phyloP scores from a whole-genome alignment of 2,888 invertebrate species.

The Tortrix viridana region DNA sequence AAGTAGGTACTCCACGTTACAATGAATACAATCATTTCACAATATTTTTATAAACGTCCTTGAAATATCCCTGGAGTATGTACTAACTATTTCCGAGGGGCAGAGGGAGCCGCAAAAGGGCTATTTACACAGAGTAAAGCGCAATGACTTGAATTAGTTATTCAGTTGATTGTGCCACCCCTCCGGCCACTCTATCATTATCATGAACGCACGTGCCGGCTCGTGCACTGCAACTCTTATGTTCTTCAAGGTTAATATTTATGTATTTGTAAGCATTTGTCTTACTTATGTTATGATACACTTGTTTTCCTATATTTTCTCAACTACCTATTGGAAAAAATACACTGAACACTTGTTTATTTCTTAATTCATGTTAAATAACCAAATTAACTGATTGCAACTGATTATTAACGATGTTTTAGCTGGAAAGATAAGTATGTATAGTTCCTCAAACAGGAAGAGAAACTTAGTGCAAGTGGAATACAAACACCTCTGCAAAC shows the following conservation, averaged over 20 bases:
- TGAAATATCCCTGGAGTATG: conserved; percentile 54
- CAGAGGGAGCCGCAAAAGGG: conserved; percentile 72
- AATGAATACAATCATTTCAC: conserved; percentile 47
- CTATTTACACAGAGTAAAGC: conserved; percentile 68
- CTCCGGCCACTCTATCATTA: conserved; percentile 81
- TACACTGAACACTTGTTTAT: no score
- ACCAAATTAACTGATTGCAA: no score
- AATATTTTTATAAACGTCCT: conserved; percentile 68
- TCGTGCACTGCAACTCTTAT: conserved; percentile 65
- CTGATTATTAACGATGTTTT: background rate
- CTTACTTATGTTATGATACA: background rate
- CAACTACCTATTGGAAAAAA: no score
- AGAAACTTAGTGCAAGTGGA: conserved; percentile 22
- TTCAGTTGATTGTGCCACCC: conserved; percentile 80
- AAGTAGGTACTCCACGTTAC: conserved; percentile 21
- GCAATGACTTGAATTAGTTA: conserved; percentile 82
- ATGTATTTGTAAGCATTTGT: conserved; percentile 46
- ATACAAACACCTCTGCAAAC: conserved; percentile 19
- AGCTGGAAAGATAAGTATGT: background rate
- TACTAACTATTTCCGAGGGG: conserved; percentile 50
- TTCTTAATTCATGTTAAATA: no score
- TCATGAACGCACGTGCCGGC: conserved; percentile 77
- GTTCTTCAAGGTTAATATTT: conserved; percentile 78
- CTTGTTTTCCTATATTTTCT: background rate
- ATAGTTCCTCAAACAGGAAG: conserved; percentile 27